A percentile compares a stretch with the other conserved stretches of the same genome.
These are phyloP conservation scores for Carollia perspicillata DNA, from an alignment of 2,113 vertebrate genomes.

Conservation along the genomic window DNA sequence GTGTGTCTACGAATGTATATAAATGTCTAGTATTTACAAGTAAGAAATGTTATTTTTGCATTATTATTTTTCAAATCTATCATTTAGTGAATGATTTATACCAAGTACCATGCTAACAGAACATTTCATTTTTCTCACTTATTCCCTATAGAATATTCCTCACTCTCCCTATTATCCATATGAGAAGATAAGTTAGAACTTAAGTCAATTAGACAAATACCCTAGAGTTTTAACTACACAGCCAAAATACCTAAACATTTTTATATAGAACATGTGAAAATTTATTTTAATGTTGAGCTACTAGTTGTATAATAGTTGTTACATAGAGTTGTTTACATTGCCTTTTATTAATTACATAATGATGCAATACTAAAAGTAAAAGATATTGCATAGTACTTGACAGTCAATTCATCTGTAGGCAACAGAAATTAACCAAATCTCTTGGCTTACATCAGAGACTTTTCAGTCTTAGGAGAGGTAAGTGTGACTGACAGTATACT, in stretches of 20 bases:
- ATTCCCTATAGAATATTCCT: not conserved
- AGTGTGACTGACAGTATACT: conserved; percentile 8
- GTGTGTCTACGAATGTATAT: not conserved
- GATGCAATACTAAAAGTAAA: not conserved
- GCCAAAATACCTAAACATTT: not conserved
- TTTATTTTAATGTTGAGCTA: not conserved
- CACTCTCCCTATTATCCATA: not conserved
- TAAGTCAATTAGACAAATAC: not conserved
- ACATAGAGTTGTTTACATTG: not conserved
- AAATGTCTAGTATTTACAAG: not conserved
- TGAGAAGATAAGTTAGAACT: not conserved
- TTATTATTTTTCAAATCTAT: not conserved
- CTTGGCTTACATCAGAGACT: not conserved
- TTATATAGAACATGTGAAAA: not conserved
- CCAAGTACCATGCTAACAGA: not conserved
- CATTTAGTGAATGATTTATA: not conserved
- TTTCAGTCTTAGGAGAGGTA: conserved; percentile 7
- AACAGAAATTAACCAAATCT: not conserved
- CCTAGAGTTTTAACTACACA: not conserved
- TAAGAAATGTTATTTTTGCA: not conserved
- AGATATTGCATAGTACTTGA: not conserved
- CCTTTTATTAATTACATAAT: not conserved
- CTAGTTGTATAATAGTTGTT: not conserved
- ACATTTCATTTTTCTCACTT: not conserved
- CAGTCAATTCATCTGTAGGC: not conserved